phyloP scores from a whole-genome alignment of 2,797 vertebrate species.

The Ctenosaura bakeri region DNA sequence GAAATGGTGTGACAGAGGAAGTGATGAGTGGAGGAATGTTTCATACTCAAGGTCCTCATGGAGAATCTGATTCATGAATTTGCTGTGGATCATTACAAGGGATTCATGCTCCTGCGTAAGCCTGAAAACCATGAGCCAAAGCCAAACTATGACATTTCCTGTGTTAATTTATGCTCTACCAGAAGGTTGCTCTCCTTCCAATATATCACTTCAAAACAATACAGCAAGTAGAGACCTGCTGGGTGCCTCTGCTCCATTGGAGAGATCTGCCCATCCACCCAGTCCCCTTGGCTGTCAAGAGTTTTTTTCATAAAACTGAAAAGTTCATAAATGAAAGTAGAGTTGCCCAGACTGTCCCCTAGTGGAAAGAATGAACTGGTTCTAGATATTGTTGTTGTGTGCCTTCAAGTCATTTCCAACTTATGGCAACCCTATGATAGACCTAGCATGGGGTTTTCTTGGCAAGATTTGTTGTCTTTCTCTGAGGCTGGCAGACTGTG shows the following conservation, averaged over 20 bases:
- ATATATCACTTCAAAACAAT: not conserved
- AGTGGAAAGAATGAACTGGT: not conserved
- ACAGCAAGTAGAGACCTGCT: not conserved
- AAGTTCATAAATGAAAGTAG: not conserved
- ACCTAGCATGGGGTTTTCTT: too few species aligned
- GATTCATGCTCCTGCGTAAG: not conserved
- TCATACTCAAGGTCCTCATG: not conserved
- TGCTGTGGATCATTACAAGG: not conserved
- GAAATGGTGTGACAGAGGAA: not conserved
- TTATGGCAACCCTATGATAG: too few species aligned
- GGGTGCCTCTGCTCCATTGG: not conserved
- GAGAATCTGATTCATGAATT: conserved; percentile 22
- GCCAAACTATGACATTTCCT: conserved; percentile 3
- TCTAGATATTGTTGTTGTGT: too few species aligned
- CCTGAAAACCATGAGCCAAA: not conserved
- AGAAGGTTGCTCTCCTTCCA: not conserved
- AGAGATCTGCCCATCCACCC: not conserved
- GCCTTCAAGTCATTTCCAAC: too few species aligned
- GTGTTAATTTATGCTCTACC: conserved; percentile 21
- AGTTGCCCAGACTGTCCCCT: not conserved
- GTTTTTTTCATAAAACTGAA: not conserved
- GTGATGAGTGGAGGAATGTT: not conserved
- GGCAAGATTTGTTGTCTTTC: too few species aligned
- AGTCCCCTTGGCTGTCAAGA: not conserved
- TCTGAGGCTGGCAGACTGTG: too few species aligned